Conservation (phyloP, 2,797 vertebrate genomes). For the Delichon dasypus region DNA sequence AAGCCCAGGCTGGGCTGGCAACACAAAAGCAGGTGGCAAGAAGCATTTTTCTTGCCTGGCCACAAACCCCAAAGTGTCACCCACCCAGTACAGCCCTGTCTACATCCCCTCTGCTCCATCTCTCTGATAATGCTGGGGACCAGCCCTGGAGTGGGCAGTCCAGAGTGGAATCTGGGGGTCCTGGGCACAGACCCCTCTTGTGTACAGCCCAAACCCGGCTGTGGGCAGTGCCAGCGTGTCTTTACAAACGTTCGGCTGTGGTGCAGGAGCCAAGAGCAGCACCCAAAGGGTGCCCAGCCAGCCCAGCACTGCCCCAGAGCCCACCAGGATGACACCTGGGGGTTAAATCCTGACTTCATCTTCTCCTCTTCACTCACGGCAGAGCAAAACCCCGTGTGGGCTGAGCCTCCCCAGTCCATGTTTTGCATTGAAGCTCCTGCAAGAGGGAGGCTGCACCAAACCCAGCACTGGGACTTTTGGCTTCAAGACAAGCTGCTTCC, state of each 20-base stretch:
- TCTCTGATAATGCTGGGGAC: accelerated
- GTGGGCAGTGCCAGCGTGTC: neutral
- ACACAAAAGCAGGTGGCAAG: neutral
- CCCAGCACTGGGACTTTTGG: neutral
- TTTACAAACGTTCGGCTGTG: neutral
- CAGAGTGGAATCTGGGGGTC: neutral
- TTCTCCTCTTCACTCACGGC: neutral
- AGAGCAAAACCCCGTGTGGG: neutral
- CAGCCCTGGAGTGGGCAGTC: neutral
- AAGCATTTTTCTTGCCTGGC: neutral
- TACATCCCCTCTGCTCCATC: neutral
- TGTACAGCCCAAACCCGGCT: neutral
- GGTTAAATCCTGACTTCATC: neutral
- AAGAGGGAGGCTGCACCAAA: neutral
- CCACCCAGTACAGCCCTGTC: neutral
- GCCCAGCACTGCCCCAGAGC: neutral
- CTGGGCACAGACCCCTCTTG: accelerated
- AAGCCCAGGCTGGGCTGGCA: neutral
- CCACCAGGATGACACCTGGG: accelerated
- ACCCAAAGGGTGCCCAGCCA: neutral
- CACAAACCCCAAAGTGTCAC: neutral
- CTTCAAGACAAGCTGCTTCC: neutral
- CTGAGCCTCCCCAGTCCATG: neutral
- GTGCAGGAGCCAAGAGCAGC: neutral
- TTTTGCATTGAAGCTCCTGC: accelerated